Evolutionary conservation across 2,888 invertebrate species (phyloP).

Genomic region (Archips xylosteana): DNA sequence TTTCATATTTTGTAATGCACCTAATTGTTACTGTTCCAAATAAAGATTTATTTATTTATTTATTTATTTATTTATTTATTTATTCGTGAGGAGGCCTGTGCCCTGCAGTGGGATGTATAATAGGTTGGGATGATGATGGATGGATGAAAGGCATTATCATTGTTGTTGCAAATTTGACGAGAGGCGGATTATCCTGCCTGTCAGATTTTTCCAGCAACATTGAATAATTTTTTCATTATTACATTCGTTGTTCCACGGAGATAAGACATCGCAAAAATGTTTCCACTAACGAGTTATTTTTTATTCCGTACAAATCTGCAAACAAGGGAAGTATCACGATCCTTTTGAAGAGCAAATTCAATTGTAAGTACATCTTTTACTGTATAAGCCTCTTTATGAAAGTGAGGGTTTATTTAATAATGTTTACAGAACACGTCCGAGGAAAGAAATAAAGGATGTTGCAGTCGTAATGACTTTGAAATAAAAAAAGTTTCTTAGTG

Average conservation of each 20-base stretch:
- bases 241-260: background rate
- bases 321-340: slow-evolving; percentile 9
- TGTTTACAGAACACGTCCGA: background rate
- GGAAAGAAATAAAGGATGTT: background rate
- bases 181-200: too few species aligned
- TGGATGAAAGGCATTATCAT: too few species aligned
- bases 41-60: too few species aligned
- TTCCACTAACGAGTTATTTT: background rate
- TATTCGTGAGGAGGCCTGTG: too few species aligned
- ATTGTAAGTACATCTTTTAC: slow-evolving; percentile 8
- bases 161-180: too few species aligned
- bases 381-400: background rate
- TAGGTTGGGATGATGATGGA: too few species aligned
- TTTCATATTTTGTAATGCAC: too few species aligned
- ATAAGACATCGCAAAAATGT: background rate
- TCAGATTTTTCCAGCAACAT: too few species aligned
- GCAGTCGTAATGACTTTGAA: background rate
- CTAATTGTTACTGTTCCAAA: too few species aligned
- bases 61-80: too few species aligned
- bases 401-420: background rate
- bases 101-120: too few species aligned
- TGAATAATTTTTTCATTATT: too few species aligned
- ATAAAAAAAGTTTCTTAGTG: background rate
- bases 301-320: background rate
- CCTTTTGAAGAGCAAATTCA: slow-evolving; percentile 14